A percentile compares a stretch with the other conserved stretches of the same genome.
Conservation (phyloP, 2,888 invertebrate species). For the Agrochola macilenta region DNA sequence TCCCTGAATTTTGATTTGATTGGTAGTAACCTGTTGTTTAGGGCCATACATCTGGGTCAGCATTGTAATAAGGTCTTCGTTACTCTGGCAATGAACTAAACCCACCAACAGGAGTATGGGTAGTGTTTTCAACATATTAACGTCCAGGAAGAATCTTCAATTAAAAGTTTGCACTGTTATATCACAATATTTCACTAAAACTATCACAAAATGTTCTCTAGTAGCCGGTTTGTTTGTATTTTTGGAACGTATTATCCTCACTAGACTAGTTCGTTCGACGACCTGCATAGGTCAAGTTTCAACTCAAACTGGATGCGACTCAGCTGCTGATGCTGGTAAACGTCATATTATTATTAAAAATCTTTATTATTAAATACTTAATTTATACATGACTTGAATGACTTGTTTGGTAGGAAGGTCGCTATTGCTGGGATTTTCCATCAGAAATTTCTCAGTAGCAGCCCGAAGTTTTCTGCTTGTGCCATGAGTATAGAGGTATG, state of each 20-base stretch:
- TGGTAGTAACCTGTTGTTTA: background rate
- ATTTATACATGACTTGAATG: background rate
- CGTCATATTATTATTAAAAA: conserved; percentile 3
- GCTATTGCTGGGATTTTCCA: background rate
- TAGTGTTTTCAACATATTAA: conserved; percentile 70
- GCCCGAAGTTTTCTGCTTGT: no score
- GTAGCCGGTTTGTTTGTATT: background rate
- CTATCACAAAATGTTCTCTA: background rate
- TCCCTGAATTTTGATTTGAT: background rate
- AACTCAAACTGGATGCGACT: conserved; percentile 24
- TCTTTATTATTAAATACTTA: background rate
- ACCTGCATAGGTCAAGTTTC: background rate
- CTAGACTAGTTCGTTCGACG: conserved; percentile 1
- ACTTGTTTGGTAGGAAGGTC: background rate
- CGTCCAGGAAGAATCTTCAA: background rate
- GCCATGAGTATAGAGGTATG: no score
- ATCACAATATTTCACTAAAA: conserved; percentile 28
- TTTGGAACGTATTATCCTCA: conserved; percentile 17
- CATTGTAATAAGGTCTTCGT: conserved; percentile 76
- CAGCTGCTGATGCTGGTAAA: background rate
- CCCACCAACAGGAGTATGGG: conserved; percentile 68
- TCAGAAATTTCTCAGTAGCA: background rate
- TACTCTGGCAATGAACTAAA: conserved; percentile 65
- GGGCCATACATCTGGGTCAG: conserved; percentile 52
- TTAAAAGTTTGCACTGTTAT: background rate